A percentile compares a stretch with the other conserved stretches of the same genome.
phyloP scores from a whole-genome alignment of 1,140 invertebrate genomes.

The Drosophila suzukii region DNA sequence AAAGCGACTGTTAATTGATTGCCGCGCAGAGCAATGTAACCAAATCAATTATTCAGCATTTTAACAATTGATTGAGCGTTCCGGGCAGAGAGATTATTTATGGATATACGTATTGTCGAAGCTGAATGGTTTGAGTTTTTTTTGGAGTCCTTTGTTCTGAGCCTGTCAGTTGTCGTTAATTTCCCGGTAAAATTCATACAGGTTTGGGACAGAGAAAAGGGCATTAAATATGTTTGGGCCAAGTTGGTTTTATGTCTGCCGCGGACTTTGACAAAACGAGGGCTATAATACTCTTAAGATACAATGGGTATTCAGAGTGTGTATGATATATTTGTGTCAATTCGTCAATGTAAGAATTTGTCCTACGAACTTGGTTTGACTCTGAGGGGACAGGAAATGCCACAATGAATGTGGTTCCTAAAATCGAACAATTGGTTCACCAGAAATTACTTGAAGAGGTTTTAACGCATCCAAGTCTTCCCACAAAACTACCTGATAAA shows the following conservation, averaged over 20 bases:
- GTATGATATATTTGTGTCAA: constrained; percentile 49
- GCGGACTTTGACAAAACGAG: constrained; percentile 72
- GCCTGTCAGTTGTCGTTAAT: constrained; percentile 23
- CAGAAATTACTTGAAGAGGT: constrained; percentile 1
- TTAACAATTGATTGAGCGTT: constrained; percentile 52
- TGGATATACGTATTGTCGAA: constrained; percentile 15
- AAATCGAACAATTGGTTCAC: constrained; percentile 20
- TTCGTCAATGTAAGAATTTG: constrained; percentile 47
- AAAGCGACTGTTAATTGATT: constrained; percentile 64
- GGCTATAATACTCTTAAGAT: constrained; percentile 41
- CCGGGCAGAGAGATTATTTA: constrained; percentile 36
- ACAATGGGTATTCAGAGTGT: constrained; percentile 44
- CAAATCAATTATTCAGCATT: constrained; percentile 58
- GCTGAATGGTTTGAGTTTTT: not conserved
- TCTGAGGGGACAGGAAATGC: constrained; percentile 36
- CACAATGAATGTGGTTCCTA: constrained; percentile 13
- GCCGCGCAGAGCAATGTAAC: constrained; percentile 7
- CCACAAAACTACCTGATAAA: constrained; percentile 38
- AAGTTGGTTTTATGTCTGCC: constrained; percentile 35
- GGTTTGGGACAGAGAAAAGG: not conserved
- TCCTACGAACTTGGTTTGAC: constrained; percentile 10
- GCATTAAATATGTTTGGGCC: constrained; percentile 4
- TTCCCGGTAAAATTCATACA: not conserved
- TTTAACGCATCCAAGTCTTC: not conserved
- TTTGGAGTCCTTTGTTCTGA: constrained; percentile 20